A percentile compares a stretch with the other conserved stretches of the same genome.
Evolutionary conservation across 1,140 invertebrate genomes (phyloP).

Genomic region (Trichonephila clavipes): DNA sequence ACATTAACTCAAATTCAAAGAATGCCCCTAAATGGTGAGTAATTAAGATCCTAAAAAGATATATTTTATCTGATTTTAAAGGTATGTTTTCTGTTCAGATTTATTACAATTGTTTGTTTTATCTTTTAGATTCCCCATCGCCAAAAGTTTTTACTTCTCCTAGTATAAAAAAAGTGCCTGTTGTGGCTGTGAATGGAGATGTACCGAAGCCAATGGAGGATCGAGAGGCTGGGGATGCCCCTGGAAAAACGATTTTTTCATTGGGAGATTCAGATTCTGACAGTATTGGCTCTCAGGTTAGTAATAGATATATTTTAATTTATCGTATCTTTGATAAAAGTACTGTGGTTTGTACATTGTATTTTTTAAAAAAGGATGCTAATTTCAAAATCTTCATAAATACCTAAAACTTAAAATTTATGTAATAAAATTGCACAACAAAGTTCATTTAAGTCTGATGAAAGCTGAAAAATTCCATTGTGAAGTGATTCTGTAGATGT

Average conservation of each 20-base stretch:
- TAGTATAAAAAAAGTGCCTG: conserved; percentile 57
- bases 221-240: conserved; percentile 47
- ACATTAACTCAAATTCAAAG: conserved; percentile 82
- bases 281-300: conserved; percentile 68
- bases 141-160: conserved; percentile 61
- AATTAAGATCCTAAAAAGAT: background rate
- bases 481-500: too few species aligned
- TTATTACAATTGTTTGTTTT: background rate
- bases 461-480: too few species aligned
- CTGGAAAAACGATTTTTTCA: conserved; percentile 55
- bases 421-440: too few species aligned
- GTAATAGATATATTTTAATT: background rate
- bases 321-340: too few species aligned
- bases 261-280: conserved; percentile 71
- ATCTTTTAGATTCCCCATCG: conserved; percentile 55
- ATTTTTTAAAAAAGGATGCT: too few species aligned
- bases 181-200: conserved; percentile 73
- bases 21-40: conserved; percentile 72
- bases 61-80: background rate
- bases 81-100: too few species aligned
- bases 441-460: too few species aligned
- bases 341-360: too few species aligned
- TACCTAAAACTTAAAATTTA: too few species aligned
- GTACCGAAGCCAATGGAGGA: conserved; percentile 44
- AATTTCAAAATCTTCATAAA: too few species aligned